phyloP scores from a whole-genome alignment of 2,888 invertebrate genomes.

The Hirtodrosophila cameraria region DNA sequence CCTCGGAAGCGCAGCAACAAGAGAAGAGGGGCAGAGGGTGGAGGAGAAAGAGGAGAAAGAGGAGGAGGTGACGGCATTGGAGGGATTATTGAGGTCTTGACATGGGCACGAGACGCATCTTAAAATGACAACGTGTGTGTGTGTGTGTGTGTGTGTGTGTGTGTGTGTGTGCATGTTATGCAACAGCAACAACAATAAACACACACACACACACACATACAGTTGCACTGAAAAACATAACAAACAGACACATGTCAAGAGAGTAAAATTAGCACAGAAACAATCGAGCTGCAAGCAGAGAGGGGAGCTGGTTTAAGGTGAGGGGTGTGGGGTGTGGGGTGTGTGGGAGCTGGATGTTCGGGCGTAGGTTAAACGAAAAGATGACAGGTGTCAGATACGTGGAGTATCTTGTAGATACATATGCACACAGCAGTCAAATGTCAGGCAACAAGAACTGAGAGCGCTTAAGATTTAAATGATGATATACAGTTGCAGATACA shows the following conservation, averaged over 20 bases:
- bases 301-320: too few species aligned
- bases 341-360: conserved; percentile 1
- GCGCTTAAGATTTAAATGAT: conserved; percentile 45
- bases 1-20: conserved; percentile 39
- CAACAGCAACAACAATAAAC: conserved; percentile 32
- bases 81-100: conserved; percentile 50
- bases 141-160: not conserved
- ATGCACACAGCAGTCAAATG: conserved; percentile 38
- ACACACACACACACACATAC: conserved; percentile 25
- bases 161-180: conserved; percentile 35
- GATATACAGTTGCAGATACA: not conserved
- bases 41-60: not conserved
- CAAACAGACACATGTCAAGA: conserved; percentile 27
- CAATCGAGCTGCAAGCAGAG: conserved; percentile 1
- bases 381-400: conserved; percentile 79
- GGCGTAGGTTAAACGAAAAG: conserved; percentile 70
- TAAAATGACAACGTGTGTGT: conserved; percentile 11
- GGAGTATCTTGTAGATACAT: conserved; percentile 50
- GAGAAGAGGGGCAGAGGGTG: conserved; percentile 2
- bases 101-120: conserved; percentile 47
- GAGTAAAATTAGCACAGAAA: conserved; percentile 62
- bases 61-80: conserved; percentile 19
- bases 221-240: conserved; percentile 10
- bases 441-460: conserved; percentile 22
- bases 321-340: not conserved